Percentiles rank a stretch among this genome's conserved stretches.
phyloP scores from a whole-genome alignment of 2,113 vertebrate genomes.

The Thymallus thymallus region DNA sequence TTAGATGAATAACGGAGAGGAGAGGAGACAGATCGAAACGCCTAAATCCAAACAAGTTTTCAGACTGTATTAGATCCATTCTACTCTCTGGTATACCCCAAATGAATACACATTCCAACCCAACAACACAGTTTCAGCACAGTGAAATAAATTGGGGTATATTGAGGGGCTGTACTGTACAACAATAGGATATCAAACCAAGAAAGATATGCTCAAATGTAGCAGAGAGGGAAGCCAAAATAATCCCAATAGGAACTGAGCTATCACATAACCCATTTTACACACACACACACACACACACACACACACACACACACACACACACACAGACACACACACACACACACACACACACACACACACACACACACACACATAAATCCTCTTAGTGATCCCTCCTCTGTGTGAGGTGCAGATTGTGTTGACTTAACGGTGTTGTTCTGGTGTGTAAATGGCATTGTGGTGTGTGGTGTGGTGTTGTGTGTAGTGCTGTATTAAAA shows the following conservation, averaged over 20 bases:
- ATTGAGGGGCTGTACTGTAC: slow-evolving; percentile 52
- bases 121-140: slow-evolving; percentile 27
- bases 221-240: slow-evolving; percentile 48
- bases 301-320: slow-evolving; percentile 49
- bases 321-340: too few relatives aligned
- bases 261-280: slow-evolving; percentile 56
- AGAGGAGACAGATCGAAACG: slow-evolving; percentile 6
- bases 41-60: slow-evolving; percentile 44
- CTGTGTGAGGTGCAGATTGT: slow-evolving; percentile 63
- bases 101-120: slow-evolving; percentile 6
- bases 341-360: too few relatives aligned
- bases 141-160: slow-evolving; percentile 45
- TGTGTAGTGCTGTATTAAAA: neutral
- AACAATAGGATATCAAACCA: slow-evolving; percentile 61
- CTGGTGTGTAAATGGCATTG: slow-evolving; percentile 45
- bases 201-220: slow-evolving; percentile 49
- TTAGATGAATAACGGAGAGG: neutral
- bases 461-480: slow-evolving; percentile 5
- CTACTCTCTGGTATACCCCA: slow-evolving; percentile 15
- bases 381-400: slow-evolving; percentile 67
- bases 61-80: slow-evolving; percentile 24
- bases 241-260: slow-evolving; percentile 67
- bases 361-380: slow-evolving; percentile 60
- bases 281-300: slow-evolving; percentile 48
- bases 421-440: slow-evolving; percentile 50